These are phyloP conservation scores for Heliconius melpomene DNA, from an alignment of 1,140 invertebrate species.

Conservation along the genomic window DNA sequence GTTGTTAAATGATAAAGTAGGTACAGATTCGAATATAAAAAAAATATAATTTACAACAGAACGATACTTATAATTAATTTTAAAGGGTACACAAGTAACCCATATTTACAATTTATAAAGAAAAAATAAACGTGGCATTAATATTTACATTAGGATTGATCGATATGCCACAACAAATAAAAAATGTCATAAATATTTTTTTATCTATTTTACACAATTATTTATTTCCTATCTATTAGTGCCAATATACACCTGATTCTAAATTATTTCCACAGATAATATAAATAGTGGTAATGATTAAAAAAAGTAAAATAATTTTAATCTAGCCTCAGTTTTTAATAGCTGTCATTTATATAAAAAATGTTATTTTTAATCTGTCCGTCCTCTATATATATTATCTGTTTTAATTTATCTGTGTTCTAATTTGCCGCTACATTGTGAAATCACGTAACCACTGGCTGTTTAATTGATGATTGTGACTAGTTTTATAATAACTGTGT, in stretches of 20 bases:
- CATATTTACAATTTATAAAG: slow-evolving; percentile 34
- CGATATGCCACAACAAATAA: slow-evolving; percentile 42
- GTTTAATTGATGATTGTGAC: neutral
- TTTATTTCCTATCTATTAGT: slow-evolving; percentile 69
- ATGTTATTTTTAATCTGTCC: slow-evolving; percentile 16
- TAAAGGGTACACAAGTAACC: slow-evolving; percentile 17
- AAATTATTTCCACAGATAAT: slow-evolving; percentile 10
- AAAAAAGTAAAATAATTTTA: neutral
- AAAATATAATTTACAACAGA: slow-evolving; percentile 73
- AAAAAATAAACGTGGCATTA: slow-evolving; percentile 35
- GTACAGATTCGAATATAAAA: slow-evolving; percentile 78
- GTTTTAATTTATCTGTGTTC: slow-evolving; percentile 16
- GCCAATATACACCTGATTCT: slow-evolving; percentile 50
- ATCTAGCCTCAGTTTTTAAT: neutral
- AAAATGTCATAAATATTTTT: slow-evolving; percentile 57
- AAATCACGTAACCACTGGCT: neutral
- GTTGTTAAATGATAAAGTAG: slow-evolving; percentile 72
- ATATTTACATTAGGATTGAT: slow-evolving; percentile 67
- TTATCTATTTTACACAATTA: slow-evolving; percentile 68
- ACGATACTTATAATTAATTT: slow-evolving; percentile 34
- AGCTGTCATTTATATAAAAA: slow-evolving; percentile 8
- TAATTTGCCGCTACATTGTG: slow-evolving; percentile 27
- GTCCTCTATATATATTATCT: slow-evolving; percentile 28
- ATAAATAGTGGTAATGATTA: slow-evolving; percentile 3
- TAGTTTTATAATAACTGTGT: slow-evolving; percentile 16